Percentiles rank a stretch among this genome's conserved stretches.
These are phyloP conservation scores for Cercocebus atys DNA, from an alignment of 2,113 vertebrate genomes.

Conservation along the genomic window DNA sequence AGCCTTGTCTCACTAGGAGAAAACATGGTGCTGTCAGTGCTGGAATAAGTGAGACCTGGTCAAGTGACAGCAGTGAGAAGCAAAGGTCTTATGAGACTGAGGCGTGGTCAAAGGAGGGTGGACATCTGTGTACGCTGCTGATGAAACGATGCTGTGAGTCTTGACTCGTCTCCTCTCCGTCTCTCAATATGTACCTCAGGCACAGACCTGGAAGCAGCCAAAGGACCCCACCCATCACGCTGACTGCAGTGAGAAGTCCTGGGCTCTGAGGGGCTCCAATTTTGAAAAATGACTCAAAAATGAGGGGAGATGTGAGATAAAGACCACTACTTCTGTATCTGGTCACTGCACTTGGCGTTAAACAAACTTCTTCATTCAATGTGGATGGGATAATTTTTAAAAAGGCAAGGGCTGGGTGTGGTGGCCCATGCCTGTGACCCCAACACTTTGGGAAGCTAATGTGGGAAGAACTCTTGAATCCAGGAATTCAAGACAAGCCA, in stretches of 20 bases:
- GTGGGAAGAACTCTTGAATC: no score
- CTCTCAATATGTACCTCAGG: accelerated
- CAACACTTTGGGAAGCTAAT: no score
- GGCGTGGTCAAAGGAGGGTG: neutral
- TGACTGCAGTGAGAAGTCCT: neutral
- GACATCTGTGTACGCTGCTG: neutral
- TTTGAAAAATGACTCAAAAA: neutral
- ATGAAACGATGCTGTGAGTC: neutral
- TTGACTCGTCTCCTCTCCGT: no score
- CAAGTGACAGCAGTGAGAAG: neutral
- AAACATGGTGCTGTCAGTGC: neutral
- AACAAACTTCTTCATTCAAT: neutral
- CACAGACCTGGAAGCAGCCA: neutral
- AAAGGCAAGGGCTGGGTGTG: no score
- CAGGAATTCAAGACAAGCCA: no score
- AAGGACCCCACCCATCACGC: no score
- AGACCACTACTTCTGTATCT: neutral
- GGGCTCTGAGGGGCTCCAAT: neutral
- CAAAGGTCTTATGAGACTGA: neutral
- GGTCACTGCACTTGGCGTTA: neutral
- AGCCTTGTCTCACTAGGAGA: neutral
- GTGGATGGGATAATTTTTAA: neutral
- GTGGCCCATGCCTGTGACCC: no score
- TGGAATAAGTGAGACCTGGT: neutral
- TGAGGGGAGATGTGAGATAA: neutral